Percentiles rank a stretch among this genome's conserved stretches.
Evolutionary conservation across 2,888 invertebrate genomes (phyloP).

Genomic region (Tiphia femorata): DNA sequence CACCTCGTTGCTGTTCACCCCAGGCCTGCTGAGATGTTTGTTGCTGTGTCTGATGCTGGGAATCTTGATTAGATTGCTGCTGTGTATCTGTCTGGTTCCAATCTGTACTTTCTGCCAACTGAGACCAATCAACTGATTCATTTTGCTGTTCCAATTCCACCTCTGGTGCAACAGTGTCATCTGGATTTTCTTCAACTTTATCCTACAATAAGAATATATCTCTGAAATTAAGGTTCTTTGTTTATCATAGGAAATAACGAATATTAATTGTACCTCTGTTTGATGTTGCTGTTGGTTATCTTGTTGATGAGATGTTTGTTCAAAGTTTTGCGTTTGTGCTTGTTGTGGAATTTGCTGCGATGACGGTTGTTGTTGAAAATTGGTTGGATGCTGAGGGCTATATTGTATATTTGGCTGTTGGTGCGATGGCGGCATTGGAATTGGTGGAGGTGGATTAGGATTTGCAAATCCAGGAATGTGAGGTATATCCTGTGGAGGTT

Average conservation of each 20-base stretch:
- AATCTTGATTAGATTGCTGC: constrained; percentile 57
- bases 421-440: constrained; percentile 72
- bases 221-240: too few species aligned
- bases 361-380: constrained; percentile 53
- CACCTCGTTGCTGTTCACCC: constrained; percentile 60
- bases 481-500: constrained; percentile 65
- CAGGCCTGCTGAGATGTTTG: constrained; percentile 57
- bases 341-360: constrained; percentile 35
- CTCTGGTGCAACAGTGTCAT: constrained; percentile 46
- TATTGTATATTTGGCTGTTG: constrained; percentile 60
- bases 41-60: constrained; percentile 53
- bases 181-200: constrained; percentile 52
- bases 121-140: constrained; percentile 60
- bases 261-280: constrained; percentile 34
- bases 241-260: background rate
- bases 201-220: constrained; percentile 42
- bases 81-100: constrained; percentile 68
- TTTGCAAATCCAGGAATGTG: constrained; percentile 72
- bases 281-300: constrained; percentile 36
- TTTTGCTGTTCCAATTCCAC: constrained; percentile 49
- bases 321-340: constrained; percentile 25
- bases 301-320: constrained; percentile 25
- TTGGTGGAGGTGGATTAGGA: constrained; percentile 72
- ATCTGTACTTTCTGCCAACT: constrained; percentile 58
- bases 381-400: constrained; percentile 62